phyloP scores from a whole-genome alignment of 2,113 vertebrate species.

The Corythornis vintsioides region DNA sequence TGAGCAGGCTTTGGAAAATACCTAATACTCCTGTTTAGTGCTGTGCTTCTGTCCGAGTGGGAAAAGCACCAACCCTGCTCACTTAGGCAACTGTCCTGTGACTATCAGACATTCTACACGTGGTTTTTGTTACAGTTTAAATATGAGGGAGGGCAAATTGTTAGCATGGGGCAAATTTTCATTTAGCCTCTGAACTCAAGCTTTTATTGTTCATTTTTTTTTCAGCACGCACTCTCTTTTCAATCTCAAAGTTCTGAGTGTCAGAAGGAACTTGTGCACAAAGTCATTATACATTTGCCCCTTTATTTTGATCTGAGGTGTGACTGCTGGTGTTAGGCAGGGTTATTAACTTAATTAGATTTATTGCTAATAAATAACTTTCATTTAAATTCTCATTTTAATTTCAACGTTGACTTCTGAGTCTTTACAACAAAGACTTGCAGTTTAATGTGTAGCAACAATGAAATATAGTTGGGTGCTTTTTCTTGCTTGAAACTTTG shows the following conservation, averaged over 20 bases:
- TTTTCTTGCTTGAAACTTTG: not conserved
- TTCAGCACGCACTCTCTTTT: not conserved
- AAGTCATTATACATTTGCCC: not conserved
- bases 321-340: conserved; percentile 31
- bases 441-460: not conserved
- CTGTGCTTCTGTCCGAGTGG: not conserved
- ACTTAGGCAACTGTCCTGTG: not conserved
- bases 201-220: conserved; percentile 25
- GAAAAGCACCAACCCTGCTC: not conserved
- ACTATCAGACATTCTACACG: not conserved
- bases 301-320: conserved; percentile 53
- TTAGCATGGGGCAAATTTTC: conserved; percentile 12
- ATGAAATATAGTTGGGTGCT: not conserved
- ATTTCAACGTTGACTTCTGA: not conserved
- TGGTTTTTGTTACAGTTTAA: not conserved
- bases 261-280: not conserved
- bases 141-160: not conserved
- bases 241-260: not conserved
- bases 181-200: not conserved
- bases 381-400: conserved; percentile 13
- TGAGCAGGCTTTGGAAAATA: not conserved
- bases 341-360: conserved; percentile 26
- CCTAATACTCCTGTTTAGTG: not conserved
- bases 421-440: conserved; percentile 14
- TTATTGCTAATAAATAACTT: conserved; percentile 46